Evolutionary conservation across 2,113 vertebrate genomes (phyloP), one percentile per base, ranked within the genome.

Genomic region (Caranx melampygus): DNA sequence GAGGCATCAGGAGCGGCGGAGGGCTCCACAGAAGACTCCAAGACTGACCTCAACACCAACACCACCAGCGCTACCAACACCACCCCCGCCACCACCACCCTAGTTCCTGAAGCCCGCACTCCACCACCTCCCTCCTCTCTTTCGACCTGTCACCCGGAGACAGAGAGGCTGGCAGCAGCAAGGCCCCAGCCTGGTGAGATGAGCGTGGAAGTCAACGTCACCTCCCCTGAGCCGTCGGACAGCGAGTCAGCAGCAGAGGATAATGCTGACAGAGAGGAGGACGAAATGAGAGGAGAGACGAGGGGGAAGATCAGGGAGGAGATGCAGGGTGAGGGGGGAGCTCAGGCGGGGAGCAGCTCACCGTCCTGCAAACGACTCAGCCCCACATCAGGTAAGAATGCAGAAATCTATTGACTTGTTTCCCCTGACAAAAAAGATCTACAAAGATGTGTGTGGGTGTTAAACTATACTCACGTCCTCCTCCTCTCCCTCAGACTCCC

Each of bases 161-260:
- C 93, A 0, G 95, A 95, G 69, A 94, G 94, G 79, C 61, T 78
- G 72, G 82, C 78, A 3, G 81, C 88, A 6, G 76, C 91, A 0
- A 92, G 91, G 44, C 92, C 84, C 26, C 95, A 96, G 82, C 88
- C 94, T 0, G 93, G 92, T 0, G 96, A 98, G 74, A 91, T 92
- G 31, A 96, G 94, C 26, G 78, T 95, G 4, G 97, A 99, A 86
- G 95, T 98, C 63, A 97, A 96, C 72, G 95, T 98, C 86, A 98
- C 97, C 58, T 95, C 97, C 45, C 97, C 98, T 0, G 98, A 99
- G 88, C 97, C 97, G 26, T 99, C 98, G 0, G 97, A 97, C 90
- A 95, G 95, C 0, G 98, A 99, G 92, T 99, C 97, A 0, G 97
- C 96, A 0, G 94, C 95, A 0, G 98, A 99, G 85, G 98, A 99